phyloP scores from a whole-genome alignment of 2,888 invertebrate genomes.

The Corythucha ciliata region DNA sequence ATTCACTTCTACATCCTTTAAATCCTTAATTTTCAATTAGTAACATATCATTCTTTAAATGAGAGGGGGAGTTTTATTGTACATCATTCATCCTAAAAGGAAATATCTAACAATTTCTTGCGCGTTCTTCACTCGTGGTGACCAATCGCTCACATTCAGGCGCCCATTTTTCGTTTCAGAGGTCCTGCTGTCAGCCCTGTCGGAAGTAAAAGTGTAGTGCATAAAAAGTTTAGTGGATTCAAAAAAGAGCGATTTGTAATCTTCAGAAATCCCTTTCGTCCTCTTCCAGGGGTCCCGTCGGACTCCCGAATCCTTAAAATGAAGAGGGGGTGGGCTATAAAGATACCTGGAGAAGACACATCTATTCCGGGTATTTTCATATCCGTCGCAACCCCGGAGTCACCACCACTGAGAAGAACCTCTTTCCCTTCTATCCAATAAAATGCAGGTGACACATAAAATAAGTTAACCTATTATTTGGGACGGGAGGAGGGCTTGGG shows the following conservation, averaged over 20 bases:
- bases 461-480: constrained; percentile 21
- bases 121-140: too few species aligned
- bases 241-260: constrained; percentile 19
- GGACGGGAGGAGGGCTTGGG: neutral
- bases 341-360: constrained; percentile 22
- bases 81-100: too few species aligned
- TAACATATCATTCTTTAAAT: too few species aligned
- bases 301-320: neutral
- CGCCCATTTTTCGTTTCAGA: too few species aligned
- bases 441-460: constrained; percentile 27
- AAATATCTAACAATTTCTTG: too few species aligned
- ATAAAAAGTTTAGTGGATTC: constrained; percentile 12
- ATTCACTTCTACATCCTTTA: too few species aligned
- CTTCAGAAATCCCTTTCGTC: constrained; percentile 9
- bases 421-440: constrained; percentile 7
- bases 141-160: too few species aligned
- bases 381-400: constrained; percentile 14
- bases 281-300: too few species aligned
- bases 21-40: too few species aligned
- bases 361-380: constrained; percentile 24
- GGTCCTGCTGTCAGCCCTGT: too few species aligned
- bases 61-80: too few species aligned
- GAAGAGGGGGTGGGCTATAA: constrained; percentile 3
- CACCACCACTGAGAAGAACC: neutral
- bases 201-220: too few species aligned